A percentile compares a stretch with the other conserved stretches of the same genome.
phyloP scores from a whole-genome alignment of 2,113 vertebrate genomes.

The Fulmarus glacialis region DNA sequence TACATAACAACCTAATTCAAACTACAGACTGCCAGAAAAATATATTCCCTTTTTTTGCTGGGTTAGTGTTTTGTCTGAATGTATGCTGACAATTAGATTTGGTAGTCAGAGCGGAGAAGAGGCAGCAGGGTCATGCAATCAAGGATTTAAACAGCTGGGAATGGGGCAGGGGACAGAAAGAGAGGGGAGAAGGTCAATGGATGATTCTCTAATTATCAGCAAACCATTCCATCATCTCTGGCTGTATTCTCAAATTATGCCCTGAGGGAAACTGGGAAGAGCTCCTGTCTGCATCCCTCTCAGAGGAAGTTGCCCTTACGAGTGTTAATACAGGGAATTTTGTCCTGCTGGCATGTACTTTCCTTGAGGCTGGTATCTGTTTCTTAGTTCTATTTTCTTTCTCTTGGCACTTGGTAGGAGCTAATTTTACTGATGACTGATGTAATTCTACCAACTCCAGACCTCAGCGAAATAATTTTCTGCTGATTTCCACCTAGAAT shows the following conservation, averaged over 20 bases:
- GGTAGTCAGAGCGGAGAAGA: neutral
- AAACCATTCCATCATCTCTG: neutral
- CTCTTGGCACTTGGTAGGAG: neutral
- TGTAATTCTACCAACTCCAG: neutral
- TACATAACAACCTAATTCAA: neutral
- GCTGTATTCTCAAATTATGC: neutral
- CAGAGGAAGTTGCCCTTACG: neutral
- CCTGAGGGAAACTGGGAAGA: neutral
- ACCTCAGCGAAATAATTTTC: neutral
- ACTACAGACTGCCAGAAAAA: neutral
- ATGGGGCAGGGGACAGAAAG: neutral
- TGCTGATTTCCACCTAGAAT: neutral
- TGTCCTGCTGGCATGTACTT: neutral
- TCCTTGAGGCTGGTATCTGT: neutral
- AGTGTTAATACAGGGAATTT: neutral
- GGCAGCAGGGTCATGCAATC: neutral
- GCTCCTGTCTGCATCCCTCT: neutral
- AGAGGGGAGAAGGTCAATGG: neutral
- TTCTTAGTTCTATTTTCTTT: neutral
- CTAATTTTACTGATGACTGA: neutral
- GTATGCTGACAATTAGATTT: neutral
- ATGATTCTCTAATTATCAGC: neutral
- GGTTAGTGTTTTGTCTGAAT: neutral
- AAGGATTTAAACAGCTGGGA: neutral
- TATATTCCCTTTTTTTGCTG: neutral